A percentile compares a stretch with the other conserved stretches of the same genome.
Evolutionary conservation across 1,140 invertebrate species (phyloP).

Genomic region (Drosophila takahashii): DNA sequence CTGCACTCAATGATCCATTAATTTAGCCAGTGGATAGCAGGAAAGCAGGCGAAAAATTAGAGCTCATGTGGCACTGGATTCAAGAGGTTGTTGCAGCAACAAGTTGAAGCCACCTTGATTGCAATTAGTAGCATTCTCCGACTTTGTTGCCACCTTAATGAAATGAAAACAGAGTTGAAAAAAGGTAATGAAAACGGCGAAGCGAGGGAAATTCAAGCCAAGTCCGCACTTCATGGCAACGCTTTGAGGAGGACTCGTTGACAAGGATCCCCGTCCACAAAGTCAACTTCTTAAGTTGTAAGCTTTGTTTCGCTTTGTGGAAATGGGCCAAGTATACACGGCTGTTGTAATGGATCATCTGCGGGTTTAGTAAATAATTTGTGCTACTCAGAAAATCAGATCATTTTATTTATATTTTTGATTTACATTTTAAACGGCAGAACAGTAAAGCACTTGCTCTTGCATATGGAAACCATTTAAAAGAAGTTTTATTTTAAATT

Average conservation of each 20-base stretch:
- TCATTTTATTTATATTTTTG: background rate
- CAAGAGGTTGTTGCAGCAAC: conserved; percentile 50
- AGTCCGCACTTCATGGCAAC: conserved; percentile 24
- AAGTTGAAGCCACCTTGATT: conserved; percentile 78
- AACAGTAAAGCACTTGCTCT: too few relatives aligned
- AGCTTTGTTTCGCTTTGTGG: conserved; percentile 20
- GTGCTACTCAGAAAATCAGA: background rate
- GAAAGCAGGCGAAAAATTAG: conserved; percentile 11
- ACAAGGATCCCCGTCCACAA: conserved; percentile 17
- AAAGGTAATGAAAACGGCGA: conserved; percentile 26
- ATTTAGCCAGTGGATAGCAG: conserved; percentile 27
- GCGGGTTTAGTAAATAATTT: background rate
- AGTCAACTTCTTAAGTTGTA: conserved; percentile 29
- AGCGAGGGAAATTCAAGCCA: conserved; percentile 23
- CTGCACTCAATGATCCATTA: conserved; percentile 52
- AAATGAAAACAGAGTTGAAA: conserved; percentile 71
- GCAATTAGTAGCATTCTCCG: conserved; percentile 71
- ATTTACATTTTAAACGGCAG: too few relatives aligned
- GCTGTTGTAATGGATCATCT: background rate
- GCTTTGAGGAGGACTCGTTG: conserved; percentile 28
- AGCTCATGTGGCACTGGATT: conserved; percentile 19
- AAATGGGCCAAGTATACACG: conserved; percentile 12
- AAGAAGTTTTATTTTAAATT: too few relatives aligned
- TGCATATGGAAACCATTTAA: too few relatives aligned
- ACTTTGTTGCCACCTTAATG: conserved; percentile 74